These are phyloP conservation scores for Eledona agricola DNA, from an alignment of 2,888 invertebrate genomes.

Conservation along the genomic window DNA sequence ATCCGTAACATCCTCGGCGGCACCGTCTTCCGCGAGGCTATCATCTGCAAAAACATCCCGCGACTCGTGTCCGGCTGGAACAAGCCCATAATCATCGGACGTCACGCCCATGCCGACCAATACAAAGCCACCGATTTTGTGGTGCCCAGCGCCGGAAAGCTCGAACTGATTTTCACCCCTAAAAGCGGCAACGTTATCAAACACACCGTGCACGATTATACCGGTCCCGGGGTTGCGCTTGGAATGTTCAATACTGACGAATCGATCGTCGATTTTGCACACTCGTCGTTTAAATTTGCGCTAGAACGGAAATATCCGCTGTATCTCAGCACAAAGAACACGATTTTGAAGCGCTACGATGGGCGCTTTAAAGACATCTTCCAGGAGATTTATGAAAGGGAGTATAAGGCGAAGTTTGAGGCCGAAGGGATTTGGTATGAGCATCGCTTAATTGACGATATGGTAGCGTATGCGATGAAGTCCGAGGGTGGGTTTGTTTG, in stretches of 20 bases:
- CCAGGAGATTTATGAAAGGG: slow-evolving; percentile 90
- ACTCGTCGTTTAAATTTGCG: slow-evolving; percentile 92
- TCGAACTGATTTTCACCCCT: slow-evolving; percentile 86
- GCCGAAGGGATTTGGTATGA: slow-evolving; percentile 95
- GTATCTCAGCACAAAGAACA: slow-evolving; percentile 96
- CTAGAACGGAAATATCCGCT: slow-evolving; percentile 85
- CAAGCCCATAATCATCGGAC: slow-evolving; percentile 96
- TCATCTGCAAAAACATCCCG: slow-evolving; percentile 93
- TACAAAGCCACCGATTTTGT: slow-evolving; percentile 97
- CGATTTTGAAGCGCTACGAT: slow-evolving; percentile 95
- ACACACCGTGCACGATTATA: slow-evolving; percentile 84
- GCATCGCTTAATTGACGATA: slow-evolving; percentile 97
- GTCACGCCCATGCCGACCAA: slow-evolving; percentile 98
- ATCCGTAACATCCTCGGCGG: slow-evolving; percentile 88
- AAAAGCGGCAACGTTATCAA: slow-evolving; percentile 70
- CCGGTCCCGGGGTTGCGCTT: slow-evolving; percentile 89
- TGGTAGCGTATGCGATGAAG: slow-evolving; percentile 99
- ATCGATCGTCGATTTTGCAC: slow-evolving; percentile 93
- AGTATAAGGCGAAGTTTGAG: slow-evolving; percentile 88
- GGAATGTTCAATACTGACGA: slow-evolving; percentile 98
- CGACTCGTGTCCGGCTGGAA: slow-evolving; percentile 94
- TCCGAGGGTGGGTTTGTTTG: slow-evolving; percentile 99
- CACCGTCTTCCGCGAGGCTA: slow-evolving; percentile 83
- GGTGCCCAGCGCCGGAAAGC: slow-evolving; percentile 88
- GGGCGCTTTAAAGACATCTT: slow-evolving; percentile 98